Percentiles rank a stretch among this genome's conserved stretches.
Evolutionary conservation across 2,113 vertebrate genomes (phyloP).

Genomic region (pig (Sus scrofa)): DNA sequence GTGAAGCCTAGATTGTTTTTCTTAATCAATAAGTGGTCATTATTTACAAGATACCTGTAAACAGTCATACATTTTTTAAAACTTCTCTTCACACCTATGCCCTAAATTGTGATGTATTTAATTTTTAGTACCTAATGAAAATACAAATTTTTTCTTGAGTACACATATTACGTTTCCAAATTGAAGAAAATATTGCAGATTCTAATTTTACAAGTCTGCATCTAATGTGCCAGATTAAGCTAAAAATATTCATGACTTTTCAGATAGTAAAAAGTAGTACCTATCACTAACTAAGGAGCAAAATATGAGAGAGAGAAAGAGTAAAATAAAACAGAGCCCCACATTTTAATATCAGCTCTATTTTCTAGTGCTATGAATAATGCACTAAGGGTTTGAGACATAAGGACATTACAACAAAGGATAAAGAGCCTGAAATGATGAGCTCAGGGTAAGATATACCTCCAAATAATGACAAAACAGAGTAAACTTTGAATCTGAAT

Average conservation of each 20-base stretch:
- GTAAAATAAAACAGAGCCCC: neutral
- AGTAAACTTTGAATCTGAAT: neutral
- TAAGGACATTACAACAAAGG: neutral
- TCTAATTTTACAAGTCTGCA: conserved; percentile 45
- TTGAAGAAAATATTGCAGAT: conserved; percentile 16
- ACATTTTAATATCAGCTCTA: neutral
- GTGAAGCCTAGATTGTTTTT: neutral
- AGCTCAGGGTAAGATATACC: neutral
- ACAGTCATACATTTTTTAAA: neutral
- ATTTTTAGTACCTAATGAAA: neutral
- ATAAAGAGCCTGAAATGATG: neutral
- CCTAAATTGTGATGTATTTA: neutral
- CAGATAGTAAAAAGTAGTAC: neutral
- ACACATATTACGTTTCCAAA: neutral
- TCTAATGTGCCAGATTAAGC: neutral
- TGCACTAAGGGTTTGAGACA: neutral
- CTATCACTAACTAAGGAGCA: neutral
- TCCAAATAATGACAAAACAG: neutral
- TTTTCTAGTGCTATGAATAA: conserved; percentile 1
- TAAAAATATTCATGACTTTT: neutral
- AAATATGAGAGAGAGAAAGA: neutral
- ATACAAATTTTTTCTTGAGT: neutral
- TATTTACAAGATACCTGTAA: conserved; percentile 18
- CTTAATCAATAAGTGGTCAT: neutral
- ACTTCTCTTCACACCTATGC: neutral